Evolutionary conservation across 2,888 invertebrate genomes (phyloP).

Genomic region (Melitaea athalia): DNA sequence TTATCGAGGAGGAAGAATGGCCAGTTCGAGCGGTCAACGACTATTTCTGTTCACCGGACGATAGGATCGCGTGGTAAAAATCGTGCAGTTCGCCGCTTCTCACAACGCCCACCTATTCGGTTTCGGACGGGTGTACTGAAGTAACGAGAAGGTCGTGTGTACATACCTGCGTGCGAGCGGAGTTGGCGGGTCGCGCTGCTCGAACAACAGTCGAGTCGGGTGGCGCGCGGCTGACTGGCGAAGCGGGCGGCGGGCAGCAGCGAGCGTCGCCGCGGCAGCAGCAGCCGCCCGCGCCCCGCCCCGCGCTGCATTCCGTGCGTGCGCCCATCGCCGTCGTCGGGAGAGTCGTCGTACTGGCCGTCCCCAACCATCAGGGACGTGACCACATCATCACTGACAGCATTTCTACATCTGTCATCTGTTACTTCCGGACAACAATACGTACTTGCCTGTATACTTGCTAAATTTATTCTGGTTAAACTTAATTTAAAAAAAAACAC

Average conservation of each 20-base stretch:
- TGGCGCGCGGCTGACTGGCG: conserved; percentile 79
- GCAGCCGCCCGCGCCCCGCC: conserved; percentile 66
- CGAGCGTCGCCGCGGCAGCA: conserved; percentile 68
- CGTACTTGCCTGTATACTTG: not conserved
- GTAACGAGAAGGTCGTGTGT: conserved; percentile 58
- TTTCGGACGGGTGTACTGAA: conserved; percentile 28
- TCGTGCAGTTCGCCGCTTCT: conserved; percentile 35
- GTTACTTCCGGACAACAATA: not conserved
- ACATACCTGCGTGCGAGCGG: conserved; percentile 71
- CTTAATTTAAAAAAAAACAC: not conserved
- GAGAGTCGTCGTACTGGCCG: conserved; percentile 66
- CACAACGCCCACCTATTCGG: conserved; percentile 22
- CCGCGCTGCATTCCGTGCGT: conserved; percentile 68
- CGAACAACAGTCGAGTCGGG: conserved; percentile 73
- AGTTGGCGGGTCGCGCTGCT: conserved; percentile 58
- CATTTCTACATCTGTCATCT: conserved; percentile 31
- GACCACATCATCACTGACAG: conserved; percentile 56
- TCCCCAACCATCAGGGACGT: conserved; percentile 59
- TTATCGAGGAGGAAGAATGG: conserved; percentile 45
- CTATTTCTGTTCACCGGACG: conserved; percentile 56
- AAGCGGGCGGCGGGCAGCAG: conserved; percentile 60
- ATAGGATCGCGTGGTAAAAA: conserved; percentile 41
- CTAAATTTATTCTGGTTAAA: not conserved
- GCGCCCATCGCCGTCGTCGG: conserved; percentile 65
- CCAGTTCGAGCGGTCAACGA: conserved; percentile 52